Evolutionary conservation across 1,140 invertebrate species (phyloP).

Genomic region (Drosophila elegans): DNA sequence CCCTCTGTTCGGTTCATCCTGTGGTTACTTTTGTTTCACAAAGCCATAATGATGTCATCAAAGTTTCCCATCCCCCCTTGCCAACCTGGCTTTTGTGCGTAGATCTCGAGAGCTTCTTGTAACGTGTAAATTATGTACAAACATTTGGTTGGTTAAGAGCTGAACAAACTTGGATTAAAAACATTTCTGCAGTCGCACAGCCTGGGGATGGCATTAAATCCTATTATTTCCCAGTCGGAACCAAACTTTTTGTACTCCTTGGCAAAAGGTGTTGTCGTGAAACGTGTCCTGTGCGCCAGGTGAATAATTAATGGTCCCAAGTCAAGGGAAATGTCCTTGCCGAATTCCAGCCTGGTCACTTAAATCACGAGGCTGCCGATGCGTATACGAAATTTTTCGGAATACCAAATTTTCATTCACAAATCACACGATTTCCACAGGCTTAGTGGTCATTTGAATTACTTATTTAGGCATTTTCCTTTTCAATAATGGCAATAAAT

Average conservation of each 20-base stretch:
- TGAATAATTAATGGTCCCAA: conserved; percentile 67
- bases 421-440: conserved; percentile 5
- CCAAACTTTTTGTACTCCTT: conserved; percentile 36
- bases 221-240: conserved; percentile 63
- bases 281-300: conserved; percentile 51
- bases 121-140: conserved; percentile 76
- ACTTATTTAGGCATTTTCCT: conserved; percentile 12
- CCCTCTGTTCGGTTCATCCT: conserved; percentile 15
- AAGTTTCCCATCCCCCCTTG: conserved; percentile 32
- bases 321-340: conserved; percentile 14
- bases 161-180: conserved; percentile 59
- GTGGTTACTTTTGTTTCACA: conserved; percentile 78
- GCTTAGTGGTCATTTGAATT: conserved; percentile 4
- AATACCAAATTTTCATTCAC: conserved; percentile 5
- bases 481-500: conserved; percentile 1
- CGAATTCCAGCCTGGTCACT: conserved; percentile 5
- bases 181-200: conserved; percentile 38
- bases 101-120: conserved; percentile 60
- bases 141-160: conserved; percentile 57
- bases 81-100: conserved; percentile 15
- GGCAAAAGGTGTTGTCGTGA: conserved; percentile 47
- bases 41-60: conserved; percentile 81
- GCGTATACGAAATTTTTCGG: conserved; percentile 22
- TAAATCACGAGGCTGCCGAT: conserved; percentile 24
- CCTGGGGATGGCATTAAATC: conserved; percentile 62